Evolutionary conservation across 1,140 invertebrate species (phyloP).

Genomic region (Cotesia chilonis): DNA sequence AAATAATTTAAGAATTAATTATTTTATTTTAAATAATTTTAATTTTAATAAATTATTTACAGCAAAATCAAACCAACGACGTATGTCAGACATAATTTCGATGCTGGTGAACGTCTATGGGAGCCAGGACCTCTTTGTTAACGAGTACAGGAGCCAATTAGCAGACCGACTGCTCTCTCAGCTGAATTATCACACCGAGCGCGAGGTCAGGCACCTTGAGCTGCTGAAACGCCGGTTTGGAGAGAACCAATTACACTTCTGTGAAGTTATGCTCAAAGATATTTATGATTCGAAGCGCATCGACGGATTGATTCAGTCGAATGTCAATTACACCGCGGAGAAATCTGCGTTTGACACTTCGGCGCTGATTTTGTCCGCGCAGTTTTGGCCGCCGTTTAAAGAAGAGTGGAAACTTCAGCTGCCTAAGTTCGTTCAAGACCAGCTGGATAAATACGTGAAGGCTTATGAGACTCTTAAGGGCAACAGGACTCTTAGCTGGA

Average conservation of each 20-base stretch:
- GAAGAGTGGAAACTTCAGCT: slow-evolving; percentile 89
- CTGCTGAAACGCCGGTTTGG: slow-evolving; percentile 95
- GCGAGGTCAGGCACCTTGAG: slow-evolving; percentile 95
- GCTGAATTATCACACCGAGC: slow-evolving; percentile 87
- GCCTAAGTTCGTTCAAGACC: slow-evolving; percentile 80
- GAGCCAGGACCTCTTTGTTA: slow-evolving; percentile 97
- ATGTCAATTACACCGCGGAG: slow-evolving; percentile 69
- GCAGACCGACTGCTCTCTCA: slow-evolving; percentile 91
- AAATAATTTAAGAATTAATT: too few species aligned
- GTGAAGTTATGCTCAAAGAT: slow-evolving; percentile 99
- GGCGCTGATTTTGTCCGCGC: slow-evolving; percentile 93
- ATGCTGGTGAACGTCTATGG: slow-evolving; percentile 99
- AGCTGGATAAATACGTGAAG: slow-evolving; percentile 88
- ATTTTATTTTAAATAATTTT: too few species aligned
- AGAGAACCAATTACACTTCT: slow-evolving; percentile 93
- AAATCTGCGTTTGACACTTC: slow-evolving; percentile 75
- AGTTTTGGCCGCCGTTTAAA: slow-evolving; percentile 98
- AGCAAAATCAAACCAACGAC: slow-evolving; percentile 69
- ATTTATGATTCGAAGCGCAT: slow-evolving; percentile 89
- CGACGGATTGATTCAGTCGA: slow-evolving; percentile 85
- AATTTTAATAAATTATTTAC: slow-evolving; percentile 43
- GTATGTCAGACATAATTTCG: slow-evolving; percentile 94
- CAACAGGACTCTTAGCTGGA: slow-evolving; percentile 93
- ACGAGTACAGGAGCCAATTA: slow-evolving; percentile 94
- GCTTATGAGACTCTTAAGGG: slow-evolving; percentile 93